These are phyloP conservation scores for Nymphalis urticae DNA, from an alignment of 2,888 invertebrate species.

Conservation along the genomic window DNA sequence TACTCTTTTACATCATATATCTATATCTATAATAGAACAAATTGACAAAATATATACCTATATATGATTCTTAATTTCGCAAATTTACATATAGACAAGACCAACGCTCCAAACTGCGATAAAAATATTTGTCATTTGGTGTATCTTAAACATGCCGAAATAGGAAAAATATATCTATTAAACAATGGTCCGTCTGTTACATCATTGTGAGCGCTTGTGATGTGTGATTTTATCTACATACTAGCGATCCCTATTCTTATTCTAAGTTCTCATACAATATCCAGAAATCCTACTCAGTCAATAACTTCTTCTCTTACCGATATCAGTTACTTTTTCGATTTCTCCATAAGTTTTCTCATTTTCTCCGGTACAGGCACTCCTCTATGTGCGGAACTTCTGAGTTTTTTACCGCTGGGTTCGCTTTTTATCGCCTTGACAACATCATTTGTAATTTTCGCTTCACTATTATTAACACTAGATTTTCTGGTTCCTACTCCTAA, in stretches of 20 bases:
- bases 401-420: constrained; percentile 43
- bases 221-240: constrained; percentile 59
- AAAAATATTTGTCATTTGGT: constrained; percentile 59
- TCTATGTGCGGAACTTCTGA: constrained; percentile 53
- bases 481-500: constrained; percentile 45
- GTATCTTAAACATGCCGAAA: constrained; percentile 53
- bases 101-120: constrained; percentile 59
- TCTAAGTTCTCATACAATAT: constrained; percentile 42
- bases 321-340: constrained; percentile 48
- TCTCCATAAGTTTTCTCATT: constrained; percentile 60
- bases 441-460: constrained; percentile 40
- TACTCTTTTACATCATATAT: constrained; percentile 47
- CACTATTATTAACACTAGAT: constrained; percentile 44
- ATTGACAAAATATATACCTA: constrained; percentile 72
- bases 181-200: constrained; percentile 75
- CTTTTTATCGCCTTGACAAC: constrained; percentile 15
- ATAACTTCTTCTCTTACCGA: constrained; percentile 13
- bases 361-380: constrained; percentile 72
- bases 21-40: constrained; percentile 63
- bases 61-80: constrained; percentile 54
- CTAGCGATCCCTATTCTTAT: constrained; percentile 56
- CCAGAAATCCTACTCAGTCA: constrained; percentile 44
- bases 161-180: constrained; percentile 75
- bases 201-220: constrained; percentile 63
- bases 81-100: constrained; percentile 68